A percentile compares a stretch with the other conserved stretches of the same genome.
These are phyloP conservation scores for Aphidoletes aphidimyza DNA, from an alignment of 2,888 invertebrate genomes.

Conservation along the genomic window DNA sequence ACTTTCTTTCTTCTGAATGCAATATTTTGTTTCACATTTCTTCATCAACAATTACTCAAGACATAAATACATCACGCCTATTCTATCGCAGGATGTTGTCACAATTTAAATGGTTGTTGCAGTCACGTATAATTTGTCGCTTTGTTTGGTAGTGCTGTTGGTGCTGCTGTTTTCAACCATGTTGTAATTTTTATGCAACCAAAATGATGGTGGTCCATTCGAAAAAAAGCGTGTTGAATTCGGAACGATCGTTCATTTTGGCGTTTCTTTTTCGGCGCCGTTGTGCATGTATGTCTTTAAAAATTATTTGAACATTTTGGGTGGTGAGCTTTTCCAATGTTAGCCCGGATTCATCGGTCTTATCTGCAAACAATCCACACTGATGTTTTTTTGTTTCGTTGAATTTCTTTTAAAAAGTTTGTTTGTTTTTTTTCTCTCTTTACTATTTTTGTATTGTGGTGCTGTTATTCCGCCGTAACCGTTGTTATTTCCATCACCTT, in stretches of 20 bases:
- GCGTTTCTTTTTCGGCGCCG: background rate
- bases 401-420: no score
- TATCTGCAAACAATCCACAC: background rate
- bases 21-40: slow-evolving; percentile 3
- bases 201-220: background rate
- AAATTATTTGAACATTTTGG: background rate
- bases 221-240: background rate
- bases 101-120: slow-evolving; percentile 10
- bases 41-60: background rate
- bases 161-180: background rate
- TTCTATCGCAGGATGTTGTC: slow-evolving; percentile 1
- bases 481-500: no score
- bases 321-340: background rate
- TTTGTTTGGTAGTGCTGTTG: background rate
- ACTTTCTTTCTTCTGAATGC: background rate
- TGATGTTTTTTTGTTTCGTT: no score
- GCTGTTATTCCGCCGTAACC: no score
- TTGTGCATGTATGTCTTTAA: background rate
- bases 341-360: background rate
- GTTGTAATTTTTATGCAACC: background rate
- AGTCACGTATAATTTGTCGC: slow-evolving; percentile 25
- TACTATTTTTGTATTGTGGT: no score
- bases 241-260: background rate
- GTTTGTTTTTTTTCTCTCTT: no score
- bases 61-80: slow-evolving; percentile 36